These are phyloP conservation scores for Cathartes aura DNA, from an alignment of 2,113 vertebrate genomes.

Conservation along the genomic window DNA sequence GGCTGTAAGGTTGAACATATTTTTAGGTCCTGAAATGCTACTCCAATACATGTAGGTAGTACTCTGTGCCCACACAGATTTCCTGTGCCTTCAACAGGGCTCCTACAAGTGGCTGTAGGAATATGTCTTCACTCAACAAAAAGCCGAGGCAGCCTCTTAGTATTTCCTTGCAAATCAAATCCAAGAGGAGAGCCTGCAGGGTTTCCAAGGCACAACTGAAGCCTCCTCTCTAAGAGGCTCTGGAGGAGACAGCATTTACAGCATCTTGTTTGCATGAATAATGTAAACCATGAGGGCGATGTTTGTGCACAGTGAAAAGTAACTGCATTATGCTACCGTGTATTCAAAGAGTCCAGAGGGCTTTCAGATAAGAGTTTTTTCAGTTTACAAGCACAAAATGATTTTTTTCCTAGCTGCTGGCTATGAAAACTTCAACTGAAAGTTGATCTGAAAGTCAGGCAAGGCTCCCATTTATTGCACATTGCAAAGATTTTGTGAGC, in stretches of 20 bases:
- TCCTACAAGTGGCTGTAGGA: background rate
- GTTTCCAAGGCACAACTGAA: background rate
- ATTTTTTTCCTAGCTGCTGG: background rate
- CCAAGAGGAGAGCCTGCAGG: background rate
- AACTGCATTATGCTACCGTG: background rate
- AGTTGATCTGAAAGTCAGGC: conserved; percentile 8
- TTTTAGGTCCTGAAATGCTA: background rate
- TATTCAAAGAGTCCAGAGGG: background rate
- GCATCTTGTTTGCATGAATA: conserved; percentile 52
- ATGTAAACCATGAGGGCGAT: conserved; percentile 10
- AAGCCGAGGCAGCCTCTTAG: background rate
- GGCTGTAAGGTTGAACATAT: background rate
- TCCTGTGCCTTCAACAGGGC: background rate
- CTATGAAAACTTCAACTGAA: background rate
- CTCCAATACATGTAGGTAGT: background rate
- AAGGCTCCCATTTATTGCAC: background rate
- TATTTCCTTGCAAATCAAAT: background rate
- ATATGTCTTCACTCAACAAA: background rate
- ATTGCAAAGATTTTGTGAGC: background rate
- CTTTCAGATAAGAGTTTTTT: background rate
- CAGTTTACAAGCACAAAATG: background rate
- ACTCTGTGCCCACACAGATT: background rate
- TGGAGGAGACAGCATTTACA: conserved; percentile 28
- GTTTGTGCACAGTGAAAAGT: background rate
- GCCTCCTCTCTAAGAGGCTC: background rate